Evolutionary conservation across 2,888 invertebrate species (phyloP).

Genomic region (Merodon equestris): DNA sequence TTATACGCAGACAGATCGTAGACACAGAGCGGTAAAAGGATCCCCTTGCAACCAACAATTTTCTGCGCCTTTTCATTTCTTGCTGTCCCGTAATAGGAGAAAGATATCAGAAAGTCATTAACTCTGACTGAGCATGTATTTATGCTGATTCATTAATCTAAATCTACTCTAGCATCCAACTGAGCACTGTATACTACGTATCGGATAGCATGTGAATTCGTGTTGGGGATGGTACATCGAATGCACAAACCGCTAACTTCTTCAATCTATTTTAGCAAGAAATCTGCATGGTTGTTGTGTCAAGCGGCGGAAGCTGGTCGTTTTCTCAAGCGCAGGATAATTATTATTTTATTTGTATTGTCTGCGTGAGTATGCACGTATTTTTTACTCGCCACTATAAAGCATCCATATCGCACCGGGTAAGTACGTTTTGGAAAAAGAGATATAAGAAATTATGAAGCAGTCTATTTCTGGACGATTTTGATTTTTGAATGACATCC

Average conservation of each 20-base stretch:
- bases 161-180: slow-evolving; percentile 61
- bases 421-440: slow-evolving; percentile 42
- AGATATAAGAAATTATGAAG: slow-evolving; percentile 56
- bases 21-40: slow-evolving; percentile 16
- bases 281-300: slow-evolving; percentile 11
- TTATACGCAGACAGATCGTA: slow-evolving; percentile 61
- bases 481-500: slow-evolving; percentile 73
- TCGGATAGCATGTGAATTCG: no score
- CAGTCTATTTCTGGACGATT: slow-evolving; percentile 68
- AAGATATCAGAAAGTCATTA: slow-evolving; percentile 69
- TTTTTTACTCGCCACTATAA: neutral
- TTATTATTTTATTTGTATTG: slow-evolving; percentile 68
- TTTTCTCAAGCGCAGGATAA: slow-evolving; percentile 60
- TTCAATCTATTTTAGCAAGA: slow-evolving; percentile 46
- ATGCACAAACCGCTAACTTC: slow-evolving; percentile 15
- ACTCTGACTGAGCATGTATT: slow-evolving; percentile 65
- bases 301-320: slow-evolving; percentile 61
- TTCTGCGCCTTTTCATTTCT: slow-evolving; percentile 17
- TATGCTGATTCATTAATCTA: slow-evolving; percentile 67
- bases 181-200: slow-evolving; percentile 40
- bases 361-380: slow-evolving; percentile 45
- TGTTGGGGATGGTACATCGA: slow-evolving; percentile 11
- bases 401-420: slow-evolving; percentile 12
- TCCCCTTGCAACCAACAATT: slow-evolving; percentile 32
- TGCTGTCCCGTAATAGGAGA: slow-evolving; percentile 35